Evolutionary conservation across 2,113 vertebrate genomes (phyloP), one percentile per base, ranked within the genome.

Genomic region (Odocoileus virginianus): DNA sequence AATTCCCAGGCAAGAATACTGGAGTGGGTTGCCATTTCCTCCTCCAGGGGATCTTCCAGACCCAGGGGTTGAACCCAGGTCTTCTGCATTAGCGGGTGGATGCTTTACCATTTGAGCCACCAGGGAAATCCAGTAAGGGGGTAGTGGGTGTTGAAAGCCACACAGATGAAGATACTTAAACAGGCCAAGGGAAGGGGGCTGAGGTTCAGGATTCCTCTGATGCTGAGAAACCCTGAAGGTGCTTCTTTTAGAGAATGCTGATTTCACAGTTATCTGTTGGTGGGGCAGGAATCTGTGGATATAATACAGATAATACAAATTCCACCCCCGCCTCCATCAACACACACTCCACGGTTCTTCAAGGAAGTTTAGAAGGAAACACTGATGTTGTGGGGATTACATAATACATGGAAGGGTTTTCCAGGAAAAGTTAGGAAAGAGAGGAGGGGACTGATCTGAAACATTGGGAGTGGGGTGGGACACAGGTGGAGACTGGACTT

Each of bases 361-460:
- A 89, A 8, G 64, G 55, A 95, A 7, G 27, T 83, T 89, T 58
- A 52, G 57, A 55, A 87, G 52, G 78, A 89, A 79, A 23, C 17
- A 14, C 15, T 57, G 91, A 60, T 54, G 87, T 92, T 30, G 45
- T 54, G 16, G 50, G 28, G 6, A 4, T 12, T 2, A 8, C 79
- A 13, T 74, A 13, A 74, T 74, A 40, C 21, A 21, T 11, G 27
- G 23, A 79, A 55, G 82, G 14, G 64, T 93, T 83, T 97, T 95
- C 40, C 40, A 58, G 78, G 67, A 95, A 57, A 28, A 60, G 36
- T 79, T 58, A 57, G 91, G 74, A 76, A 85, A 21, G 57, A 10
- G 19, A 30, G 4, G 45, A 57, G 52, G 14, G 28, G 28, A 15
- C 55, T 11, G 0, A 5, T 87, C 33, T 15, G 54, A n/a, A 9